Evolutionary conservation across 2,888 invertebrate genomes (phyloP), one percentile per base, ranked within the genome.

Genomic region (Adela reaumurella): DNA sequence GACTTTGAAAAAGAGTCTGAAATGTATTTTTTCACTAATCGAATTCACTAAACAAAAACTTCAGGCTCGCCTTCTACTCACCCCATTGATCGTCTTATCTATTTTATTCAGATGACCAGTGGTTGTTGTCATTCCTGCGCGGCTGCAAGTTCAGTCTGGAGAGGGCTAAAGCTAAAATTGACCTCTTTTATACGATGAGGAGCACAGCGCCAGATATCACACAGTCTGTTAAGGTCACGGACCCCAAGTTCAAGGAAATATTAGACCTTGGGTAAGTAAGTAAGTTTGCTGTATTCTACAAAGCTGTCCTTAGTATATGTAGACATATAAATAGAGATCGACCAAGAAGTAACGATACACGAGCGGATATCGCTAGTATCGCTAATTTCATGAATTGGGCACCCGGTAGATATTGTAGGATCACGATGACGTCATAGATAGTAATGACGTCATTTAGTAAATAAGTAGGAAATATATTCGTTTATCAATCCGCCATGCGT

Each of bases 141-240:
- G 85, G 86, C 29, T 83, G 84, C 58, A 87, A 87, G 62, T 85
- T 76, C 61, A 86, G 85, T 54, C 61, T 87, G 58, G 84, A 86
- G 58, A 68, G 78, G 45, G 70, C 83, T 1, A 87, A 87, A 57
- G 74, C 82, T 54, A 86, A 85, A 60, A 52, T 87, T 5, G 86
- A 87, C 57, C 64, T 76, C 46, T 83, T 70, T 57, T 83, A 84
- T 58, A 78, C 85, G 1, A 51, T 84, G 49, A 69, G 74, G 19
- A 63, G 73, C 1, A 63, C 74, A 20, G 67, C 81, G 3, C 83
- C 85, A 1, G 84, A 85, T 54, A 59, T 83, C 51, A 81, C 53
- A 48, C 49, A 46, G 2, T 4, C 24, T 4, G 43, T 67, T 2
- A 60, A 59, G 20, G 61, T 63, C 45, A 64, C 51, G 16, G 59